These are phyloP conservation scores for Mustela lutreola DNA, from an alignment of 2,113 vertebrate genomes.

Conservation along the genomic window DNA sequence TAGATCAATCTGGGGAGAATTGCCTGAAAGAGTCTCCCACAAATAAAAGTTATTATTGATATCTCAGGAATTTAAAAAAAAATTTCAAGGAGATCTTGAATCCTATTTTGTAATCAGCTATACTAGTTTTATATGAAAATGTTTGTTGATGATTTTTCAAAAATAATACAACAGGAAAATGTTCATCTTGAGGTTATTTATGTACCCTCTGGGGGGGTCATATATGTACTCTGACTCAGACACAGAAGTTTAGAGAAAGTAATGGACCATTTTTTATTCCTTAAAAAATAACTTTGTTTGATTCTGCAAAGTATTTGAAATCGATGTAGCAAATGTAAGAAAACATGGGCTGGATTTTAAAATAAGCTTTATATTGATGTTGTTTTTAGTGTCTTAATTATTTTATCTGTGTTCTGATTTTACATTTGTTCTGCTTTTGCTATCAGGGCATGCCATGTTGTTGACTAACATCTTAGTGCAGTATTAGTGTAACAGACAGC, in stretches of 20 bases:
- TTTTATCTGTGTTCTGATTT: neutral
- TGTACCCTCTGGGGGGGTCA: neutral
- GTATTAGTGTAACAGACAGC: neutral
- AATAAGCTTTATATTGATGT: conserved; percentile 44
- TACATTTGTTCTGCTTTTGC: neutral
- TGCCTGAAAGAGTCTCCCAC: neutral
- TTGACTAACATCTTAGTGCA: neutral
- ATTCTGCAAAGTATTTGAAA: neutral
- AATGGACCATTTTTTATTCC: neutral
- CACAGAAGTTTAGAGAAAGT: neutral
- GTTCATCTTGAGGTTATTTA: neutral
- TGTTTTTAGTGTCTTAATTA: neutral
- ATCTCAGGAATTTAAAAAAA: neutral
- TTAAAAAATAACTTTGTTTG: neutral
- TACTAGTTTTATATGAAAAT: neutral
- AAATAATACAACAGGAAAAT: neutral
- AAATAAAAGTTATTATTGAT: neutral
- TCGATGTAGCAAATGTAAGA: neutral
- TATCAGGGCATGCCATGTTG: neutral
- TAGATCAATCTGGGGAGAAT: neutral
- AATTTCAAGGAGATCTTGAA: neutral
- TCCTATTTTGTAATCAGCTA: neutral
- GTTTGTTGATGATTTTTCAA: neutral
- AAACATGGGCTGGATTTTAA: neutral
- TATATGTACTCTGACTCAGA: neutral